Evolutionary conservation across 1,140 invertebrate species (phyloP), one percentile per base, ranked within the genome.

Genomic region (Chrysopa pallens): DNA sequence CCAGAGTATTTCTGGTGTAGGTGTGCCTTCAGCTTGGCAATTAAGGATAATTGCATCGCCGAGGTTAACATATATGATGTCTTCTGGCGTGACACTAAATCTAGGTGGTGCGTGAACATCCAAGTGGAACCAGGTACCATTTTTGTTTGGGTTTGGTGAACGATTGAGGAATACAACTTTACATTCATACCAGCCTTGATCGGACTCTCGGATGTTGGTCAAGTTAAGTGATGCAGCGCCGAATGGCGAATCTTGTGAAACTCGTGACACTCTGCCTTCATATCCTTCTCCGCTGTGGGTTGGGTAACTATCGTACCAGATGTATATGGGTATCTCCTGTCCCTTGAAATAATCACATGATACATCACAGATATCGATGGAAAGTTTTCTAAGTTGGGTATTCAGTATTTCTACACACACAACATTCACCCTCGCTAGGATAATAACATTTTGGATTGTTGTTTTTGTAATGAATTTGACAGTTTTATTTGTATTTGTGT

Each of bases 231-330:
- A 91, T 42, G 89, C 89, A 15, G 81, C 76, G 46, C 86, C 87
- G 59, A 82, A 87, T n/a, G 76, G 76, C 23, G 83, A 86, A 60
- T 87, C 84, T 43, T 78, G 76, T 46, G 80, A 77, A 47, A 91
- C 86, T 46, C 84, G 75, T 31, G 85, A 84, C 52, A 93, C 88
- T 40, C 90, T 71, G 40, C 84, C 87, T 59, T 90, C 83, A 66
- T 91, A 94, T 29, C 84, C 86, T 54, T 88, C 84, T 49, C 83
- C 88, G 55, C 82, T 85, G 69, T 94, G 90, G 41, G 89, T 88
- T 49, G 88, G 88, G 64, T 94, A 94, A 58, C 85, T 88, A 66
- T 92, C 87, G 73, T 93, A 94, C 88, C 88, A 93, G 65, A 93
- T 93, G 71, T 90, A 93, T 63, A 93, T 90, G 49, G 89, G 87